A percentile compares a stretch with the other conserved stretches of the same genome.
phyloP scores from a whole-genome alignment of 2,113 vertebrate species.

The Thymallus thymallus region DNA sequence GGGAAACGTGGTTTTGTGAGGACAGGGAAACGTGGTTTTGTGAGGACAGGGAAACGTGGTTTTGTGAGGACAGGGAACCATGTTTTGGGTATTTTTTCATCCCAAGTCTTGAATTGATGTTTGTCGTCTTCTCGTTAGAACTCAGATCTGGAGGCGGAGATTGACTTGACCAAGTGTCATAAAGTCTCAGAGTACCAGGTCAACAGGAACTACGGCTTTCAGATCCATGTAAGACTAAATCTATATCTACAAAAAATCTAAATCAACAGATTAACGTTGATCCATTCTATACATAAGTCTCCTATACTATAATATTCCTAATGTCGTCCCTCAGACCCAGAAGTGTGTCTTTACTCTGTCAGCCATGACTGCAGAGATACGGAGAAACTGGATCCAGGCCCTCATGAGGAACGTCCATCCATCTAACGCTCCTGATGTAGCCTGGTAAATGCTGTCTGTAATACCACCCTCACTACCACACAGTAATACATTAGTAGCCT shows the following conservation, averaged over 20 bases:
- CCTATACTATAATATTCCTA: background rate
- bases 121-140: conserved; percentile 37
- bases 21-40: no score
- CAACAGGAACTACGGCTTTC: conserved; percentile 66
- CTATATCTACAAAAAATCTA: no score
- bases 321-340: conserved; percentile 48
- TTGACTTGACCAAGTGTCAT: conserved; percentile 62
- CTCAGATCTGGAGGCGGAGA: conserved; percentile 64
- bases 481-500: background rate
- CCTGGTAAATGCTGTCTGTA: conserved; percentile 48
- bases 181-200: conserved; percentile 61
- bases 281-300: background rate
- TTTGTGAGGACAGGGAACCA: background rate
- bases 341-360: conserved; percentile 58
- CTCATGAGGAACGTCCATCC: conserved; percentile 65
- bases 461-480: background rate
- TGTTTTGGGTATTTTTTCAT: background rate
- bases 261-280: background rate
- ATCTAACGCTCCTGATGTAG: conserved; percentile 57
- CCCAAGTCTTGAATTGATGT: background rate
- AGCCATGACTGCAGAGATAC: conserved; percentile 71
- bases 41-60: no score
- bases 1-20: background rate
- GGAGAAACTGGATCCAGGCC: conserved; percentile 73
- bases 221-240: conserved; percentile 63